Conservation (phyloP, 2,888 invertebrate species). For the Clostera curtula region DNA sequence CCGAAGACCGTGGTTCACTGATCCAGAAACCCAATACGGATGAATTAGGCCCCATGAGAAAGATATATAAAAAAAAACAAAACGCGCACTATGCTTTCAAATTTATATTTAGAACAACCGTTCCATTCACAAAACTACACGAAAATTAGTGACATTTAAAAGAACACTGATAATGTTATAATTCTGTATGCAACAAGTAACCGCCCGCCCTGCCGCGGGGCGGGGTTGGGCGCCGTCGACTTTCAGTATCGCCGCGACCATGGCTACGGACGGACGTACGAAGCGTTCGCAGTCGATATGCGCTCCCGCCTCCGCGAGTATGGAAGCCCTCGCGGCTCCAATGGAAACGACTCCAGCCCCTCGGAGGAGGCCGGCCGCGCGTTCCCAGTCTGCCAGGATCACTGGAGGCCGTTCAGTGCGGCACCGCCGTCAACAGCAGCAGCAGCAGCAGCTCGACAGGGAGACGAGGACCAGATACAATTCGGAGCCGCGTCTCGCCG, state of each 20-base stretch:
- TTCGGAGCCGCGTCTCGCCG: constrained; percentile 79
- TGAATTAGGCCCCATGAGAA: too few species aligned
- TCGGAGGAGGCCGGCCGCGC: constrained; percentile 80
- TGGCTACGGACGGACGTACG: constrained; percentile 78
- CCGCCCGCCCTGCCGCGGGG: constrained; percentile 31
- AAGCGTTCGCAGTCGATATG: constrained; percentile 86
- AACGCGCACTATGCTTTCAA: too few species aligned
- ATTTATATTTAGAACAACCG: too few species aligned
- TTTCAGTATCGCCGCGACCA: constrained; percentile 71
- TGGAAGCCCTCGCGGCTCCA: constrained; percentile 77
- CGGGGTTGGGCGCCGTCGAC: constrained; percentile 14
- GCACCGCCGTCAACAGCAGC: constrained; percentile 59
- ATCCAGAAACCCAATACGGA: constrained; percentile 15
- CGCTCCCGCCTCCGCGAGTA: constrained; percentile 79
- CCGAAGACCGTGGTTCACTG: too few species aligned
- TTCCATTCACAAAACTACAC: constrained; percentile 27
- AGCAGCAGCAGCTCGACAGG: constrained; percentile 59
- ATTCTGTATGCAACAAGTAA: constrained; percentile 61
- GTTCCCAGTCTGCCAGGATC: constrained; percentile 84
- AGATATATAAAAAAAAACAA: too few species aligned
- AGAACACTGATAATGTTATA: constrained; percentile 44
- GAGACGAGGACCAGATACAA: constrained; percentile 77
- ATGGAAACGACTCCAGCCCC: constrained; percentile 74
- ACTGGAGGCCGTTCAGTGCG: constrained; percentile 78
- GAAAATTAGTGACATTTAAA: constrained; percentile 51